Evolutionary conservation across 2,888 invertebrate genomes (phyloP).

Genomic region (Torymus texanus): DNA sequence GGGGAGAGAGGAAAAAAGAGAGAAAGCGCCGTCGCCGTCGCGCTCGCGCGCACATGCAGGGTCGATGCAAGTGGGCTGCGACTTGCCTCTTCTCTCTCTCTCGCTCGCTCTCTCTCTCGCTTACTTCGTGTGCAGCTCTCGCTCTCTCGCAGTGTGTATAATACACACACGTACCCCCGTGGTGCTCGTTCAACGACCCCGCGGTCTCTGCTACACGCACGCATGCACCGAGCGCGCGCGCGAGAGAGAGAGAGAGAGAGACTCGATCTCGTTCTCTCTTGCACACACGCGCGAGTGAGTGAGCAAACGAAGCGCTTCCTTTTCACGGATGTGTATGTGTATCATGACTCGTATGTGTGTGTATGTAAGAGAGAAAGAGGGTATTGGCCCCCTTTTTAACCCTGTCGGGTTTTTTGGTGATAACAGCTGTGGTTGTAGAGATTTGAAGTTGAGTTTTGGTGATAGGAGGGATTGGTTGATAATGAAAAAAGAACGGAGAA

Average conservation of each 20-base stretch:
- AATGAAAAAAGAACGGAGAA: too few relatives aligned
- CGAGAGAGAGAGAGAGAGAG: too few relatives aligned
- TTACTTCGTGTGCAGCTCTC: not conserved
- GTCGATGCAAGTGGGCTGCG: constrained; percentile 61
- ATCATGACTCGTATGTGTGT: not conserved
- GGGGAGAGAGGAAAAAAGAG: constrained; percentile 32
- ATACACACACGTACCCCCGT: constrained; percentile 64
- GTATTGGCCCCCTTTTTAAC: not conserved
- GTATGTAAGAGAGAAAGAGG: constrained; percentile 11
- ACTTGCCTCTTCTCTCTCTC: not conserved
- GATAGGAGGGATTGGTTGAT: too few relatives aligned
- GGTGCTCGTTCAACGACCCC: constrained; percentile 71
- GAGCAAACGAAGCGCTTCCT: too few relatives aligned
- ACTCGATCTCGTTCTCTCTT: too few relatives aligned
- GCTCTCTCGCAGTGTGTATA: not conserved
- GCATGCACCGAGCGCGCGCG: too few relatives aligned
- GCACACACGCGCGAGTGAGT: too few relatives aligned
- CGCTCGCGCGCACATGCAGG: constrained; percentile 55
- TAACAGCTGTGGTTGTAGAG: too few relatives aligned
- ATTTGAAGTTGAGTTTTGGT: too few relatives aligned
- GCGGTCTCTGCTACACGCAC: constrained; percentile 17
- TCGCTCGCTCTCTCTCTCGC: not conserved
- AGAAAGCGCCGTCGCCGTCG: constrained; percentile 14
- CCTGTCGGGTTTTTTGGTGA: too few relatives aligned
- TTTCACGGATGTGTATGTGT: too few relatives aligned